These are phyloP conservation scores for Troides helena DNA, from an alignment of 2,888 invertebrate species.

Conservation along the genomic window DNA sequence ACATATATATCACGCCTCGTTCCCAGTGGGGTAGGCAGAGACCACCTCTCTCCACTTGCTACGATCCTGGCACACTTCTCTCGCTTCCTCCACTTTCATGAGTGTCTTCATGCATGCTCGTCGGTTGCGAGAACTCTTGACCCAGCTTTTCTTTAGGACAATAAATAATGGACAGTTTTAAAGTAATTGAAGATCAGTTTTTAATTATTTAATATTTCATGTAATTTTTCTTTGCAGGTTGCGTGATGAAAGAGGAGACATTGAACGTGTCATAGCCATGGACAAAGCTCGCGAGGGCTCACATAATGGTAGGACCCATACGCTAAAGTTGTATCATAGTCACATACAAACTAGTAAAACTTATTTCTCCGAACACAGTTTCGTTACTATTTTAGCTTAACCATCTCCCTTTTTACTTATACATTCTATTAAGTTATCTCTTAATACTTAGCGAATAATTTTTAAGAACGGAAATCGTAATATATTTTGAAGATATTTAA, in stretches of 20 bases:
- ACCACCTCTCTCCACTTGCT: too few relatives aligned
- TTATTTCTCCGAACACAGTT: not conserved
- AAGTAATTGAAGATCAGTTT: not conserved
- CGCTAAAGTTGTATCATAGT: conserved; percentile 48
- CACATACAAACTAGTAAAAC: not conserved
- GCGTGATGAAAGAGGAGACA: conserved; percentile 92
- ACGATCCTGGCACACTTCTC: too few relatives aligned
- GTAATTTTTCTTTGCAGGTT: conserved; percentile 83
- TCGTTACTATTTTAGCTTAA: not conserved
- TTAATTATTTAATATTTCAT: not conserved
- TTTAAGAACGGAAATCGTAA: not conserved
- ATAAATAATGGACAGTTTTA: too few relatives aligned
- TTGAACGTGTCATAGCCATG: conserved; percentile 88
- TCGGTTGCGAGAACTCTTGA: too few relatives aligned
- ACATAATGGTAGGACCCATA: conserved; percentile 84
- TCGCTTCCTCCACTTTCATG: too few relatives aligned
- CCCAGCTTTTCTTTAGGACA: too few relatives aligned
- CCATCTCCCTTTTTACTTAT: too few relatives aligned
- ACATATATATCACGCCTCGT: too few relatives aligned
- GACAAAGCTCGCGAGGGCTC: conserved; percentile 94
- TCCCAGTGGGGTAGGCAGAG: too few relatives aligned
- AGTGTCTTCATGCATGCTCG: too few relatives aligned
- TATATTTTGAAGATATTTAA: not conserved
- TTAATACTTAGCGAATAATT: too few relatives aligned
- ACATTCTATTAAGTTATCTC: too few relatives aligned